Base-by-base conservation (phyloP, 2,797 vertebrate genomes). In the Oreortyx pictus region DNA sequence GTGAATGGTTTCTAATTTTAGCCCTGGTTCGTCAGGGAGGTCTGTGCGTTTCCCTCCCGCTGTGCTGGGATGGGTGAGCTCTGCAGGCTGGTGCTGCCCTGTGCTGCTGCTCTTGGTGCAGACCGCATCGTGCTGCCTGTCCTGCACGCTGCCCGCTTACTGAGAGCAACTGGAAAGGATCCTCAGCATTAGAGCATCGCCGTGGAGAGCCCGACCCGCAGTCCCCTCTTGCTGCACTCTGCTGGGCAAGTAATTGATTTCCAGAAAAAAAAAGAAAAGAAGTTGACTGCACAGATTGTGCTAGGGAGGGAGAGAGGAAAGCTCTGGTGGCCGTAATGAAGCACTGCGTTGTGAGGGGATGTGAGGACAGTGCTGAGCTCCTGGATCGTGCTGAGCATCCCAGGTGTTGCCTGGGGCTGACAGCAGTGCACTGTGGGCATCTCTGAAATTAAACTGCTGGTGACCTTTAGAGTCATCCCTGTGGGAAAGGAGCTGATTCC, bases 1-100 rank as follows among this genome's bases (percentile, higher is more conserved):
- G 93, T 93, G 96, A 96, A 92, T 88, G 87, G 77, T 76, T 95
- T 82, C 94, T 96, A 96, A 95, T 96, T 96, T 96, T 96, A 95
- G 94, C 82, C 82, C 72, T 46, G 89, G 92, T 84, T 96, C 90
- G 68, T 82, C 86, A 50, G 85, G 89, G 89, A 88, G 79, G 88
- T 68, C 80, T 89, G 1, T 86, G 44, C 61, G 6, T 86, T 89
- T 85, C 90, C 92, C 92, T 77, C 43, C 74, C 7, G 1, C 66
- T 0, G 3, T 0, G 2, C 44, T n/a, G 61, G 4, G 57, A 33
- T 31, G 87, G 93, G 3, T 78, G 77, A 86, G 67, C 41, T 19
- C 31, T 39, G 56, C 88, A n/a, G 60, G 76, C 46, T 0, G 29
- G 70, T 0, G 2, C 56, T 70, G 80, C 47, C 5, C 60, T 60